Base-by-base conservation (phyloP, 2,888 invertebrate species). In the Kryphioiulus occultus region DNA sequence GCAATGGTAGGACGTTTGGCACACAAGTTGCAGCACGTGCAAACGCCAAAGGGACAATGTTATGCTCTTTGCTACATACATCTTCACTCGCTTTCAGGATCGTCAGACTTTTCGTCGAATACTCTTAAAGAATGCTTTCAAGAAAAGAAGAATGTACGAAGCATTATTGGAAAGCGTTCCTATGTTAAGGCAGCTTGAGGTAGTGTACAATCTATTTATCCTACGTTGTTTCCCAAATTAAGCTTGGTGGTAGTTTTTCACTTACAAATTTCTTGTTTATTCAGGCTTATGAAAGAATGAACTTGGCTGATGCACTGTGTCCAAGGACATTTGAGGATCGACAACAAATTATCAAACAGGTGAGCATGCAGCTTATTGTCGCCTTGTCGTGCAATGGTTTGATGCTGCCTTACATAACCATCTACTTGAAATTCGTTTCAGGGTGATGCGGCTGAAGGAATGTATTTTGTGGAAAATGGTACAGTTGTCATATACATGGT, bases 101-200 rank as follows among this genome's bases (percentile, higher is more conserved):
- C 95, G 99, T 89, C 96, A 96, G 92, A 98, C 98, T 89, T 99
- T 99, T 94, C 95, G 98, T 91, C 95, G 98, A 92, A 99, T 99
- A 91, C 94, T 99, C 90, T 94, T 99, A 90, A 99, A 98, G 94
- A 97, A 96, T 91, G 99, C 99, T 90, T 98, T 97, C 94, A 97
- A 96, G 93, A 99, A 99, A 93, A 95, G 99, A 93, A 98, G 98
- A 95, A 97, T 98, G 95, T 99, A 99, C 93, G 99, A 99, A 93
- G 94, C 95, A 91, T 95, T 99, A 90, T 95, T 99, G 91, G 97
- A 99, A 92, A 95, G 95, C 92, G 98, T 99, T 91, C 98, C 98
- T 89, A 97, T 99, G 97, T 94, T 99, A 90, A 98, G 98, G 93
- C 95, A 97, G 88, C 94, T 99, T 90, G 98, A 98, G 95, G 97